These are phyloP conservation scores for Nemopilema nomurai DNA, from an alignment of 30 jellyfish, hydroid and myxozoan species.

Conservation along the genomic window DNA sequence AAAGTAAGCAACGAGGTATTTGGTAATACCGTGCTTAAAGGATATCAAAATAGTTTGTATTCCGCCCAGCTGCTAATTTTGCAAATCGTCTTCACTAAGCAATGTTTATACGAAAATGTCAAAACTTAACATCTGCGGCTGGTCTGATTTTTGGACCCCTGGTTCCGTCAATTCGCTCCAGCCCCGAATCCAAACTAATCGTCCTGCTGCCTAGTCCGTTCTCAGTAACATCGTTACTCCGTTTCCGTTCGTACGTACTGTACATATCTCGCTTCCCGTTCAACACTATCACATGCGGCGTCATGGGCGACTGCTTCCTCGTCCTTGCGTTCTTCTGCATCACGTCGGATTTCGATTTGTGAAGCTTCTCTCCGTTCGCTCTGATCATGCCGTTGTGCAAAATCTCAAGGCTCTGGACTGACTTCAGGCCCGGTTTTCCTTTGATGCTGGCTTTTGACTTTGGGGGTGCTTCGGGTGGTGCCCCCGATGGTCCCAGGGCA, in stretches of 20 bases:
- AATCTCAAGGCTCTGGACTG: slow-evolving; percentile 27
- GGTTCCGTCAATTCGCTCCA: slow-evolving; percentile 42
- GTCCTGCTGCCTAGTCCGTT: slow-evolving; percentile 41
- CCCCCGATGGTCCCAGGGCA: slow-evolving; percentile 75
- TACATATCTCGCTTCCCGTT: slow-evolving; percentile 30
- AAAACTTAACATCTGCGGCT: slow-evolving; percentile 57
- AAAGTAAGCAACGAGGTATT: too few relatives aligned
- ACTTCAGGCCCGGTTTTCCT: slow-evolving; percentile 44
- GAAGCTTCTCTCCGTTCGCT: slow-evolving; percentile 5
- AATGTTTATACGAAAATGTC: neutral
- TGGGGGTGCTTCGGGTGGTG: slow-evolving; percentile 69
- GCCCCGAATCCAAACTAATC: slow-evolving; percentile 60
- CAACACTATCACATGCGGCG: slow-evolving; percentile 27
- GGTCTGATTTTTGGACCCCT: slow-evolving; percentile 33
- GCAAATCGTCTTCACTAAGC: neutral
- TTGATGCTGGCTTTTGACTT: slow-evolving; percentile 54
- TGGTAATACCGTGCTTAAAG: too few relatives aligned
- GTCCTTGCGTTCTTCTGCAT: neutral
- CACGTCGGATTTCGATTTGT: slow-evolving; percentile 39
- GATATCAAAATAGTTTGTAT: too few relatives aligned
- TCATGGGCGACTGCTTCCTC: slow-evolving; percentile 42
- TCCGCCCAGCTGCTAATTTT: neutral
- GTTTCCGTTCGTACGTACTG: slow-evolving; percentile 42
- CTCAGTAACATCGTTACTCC: neutral
- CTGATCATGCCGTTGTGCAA: slow-evolving; percentile 56